Base-by-base conservation (phyloP, 2,888 invertebrate species). In the Nebria salina region DNA sequence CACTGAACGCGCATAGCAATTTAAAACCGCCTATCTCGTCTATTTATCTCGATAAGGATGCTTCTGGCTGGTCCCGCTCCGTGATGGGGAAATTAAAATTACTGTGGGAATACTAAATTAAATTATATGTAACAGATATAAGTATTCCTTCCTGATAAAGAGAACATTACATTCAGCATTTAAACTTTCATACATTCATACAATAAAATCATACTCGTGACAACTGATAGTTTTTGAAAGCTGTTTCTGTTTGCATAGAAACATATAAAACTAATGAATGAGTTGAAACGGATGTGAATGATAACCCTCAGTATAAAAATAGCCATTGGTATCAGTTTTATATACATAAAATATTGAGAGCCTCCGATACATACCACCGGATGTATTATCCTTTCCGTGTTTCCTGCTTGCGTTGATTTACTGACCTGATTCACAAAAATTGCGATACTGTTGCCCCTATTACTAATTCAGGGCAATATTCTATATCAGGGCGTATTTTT, bases 21-120 rank as follows among this genome's bases (percentile, higher is more conserved):
- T 70, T 70, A 70, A 70, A 70, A 70, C 54, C 70, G 70, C 20
- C 70, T 70, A 70, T 70, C 70, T 70, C 70, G 11, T 34, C 70
- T 15, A 70, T 70, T 70, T 70, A 70, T 70, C 70, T 54, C 20
- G 70, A 70, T 70, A 70, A 70, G 34, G 54, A 54, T 54, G 54
- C 54, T 54, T 54, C 34, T 34, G 34, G 4, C 34, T 34, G 34
- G 34, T 34, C 34, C 34, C 34, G 34, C 34, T 34, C 66, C 20
- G 70, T 26, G 70, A 70, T 34, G 34, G 26, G 25, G 34, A 26
- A 25, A 20, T 70, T 70, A 9, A 70, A 70, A 70, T 70, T 70
- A 70, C 70, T 70, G 70, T 70, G 70, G 70, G 70, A 70, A 70
- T 20, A 20, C 20, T 26, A 70, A 70, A 70, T 70, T 70, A 70